Evolutionary conservation across 1,140 invertebrate species (phyloP).

Genomic region (Bombus polaris): DNA sequence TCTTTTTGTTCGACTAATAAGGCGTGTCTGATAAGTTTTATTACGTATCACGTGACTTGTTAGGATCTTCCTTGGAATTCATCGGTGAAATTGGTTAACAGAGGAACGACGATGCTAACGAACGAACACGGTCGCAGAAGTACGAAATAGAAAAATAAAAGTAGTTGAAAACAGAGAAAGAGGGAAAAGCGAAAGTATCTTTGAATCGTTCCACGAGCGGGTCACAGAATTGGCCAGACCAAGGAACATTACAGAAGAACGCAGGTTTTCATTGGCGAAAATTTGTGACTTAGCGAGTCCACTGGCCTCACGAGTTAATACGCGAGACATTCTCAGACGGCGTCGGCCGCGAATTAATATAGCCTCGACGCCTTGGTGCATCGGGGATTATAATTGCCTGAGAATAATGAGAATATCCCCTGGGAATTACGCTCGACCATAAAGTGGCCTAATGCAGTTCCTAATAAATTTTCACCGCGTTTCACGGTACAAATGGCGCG

Average conservation of each 20-base stretch:
- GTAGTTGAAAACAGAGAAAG: background rate
- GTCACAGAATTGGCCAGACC: constrained; percentile 2
- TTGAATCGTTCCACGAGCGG: constrained; percentile 33
- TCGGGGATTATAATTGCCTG: constrained; percentile 70
- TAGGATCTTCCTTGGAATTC: background rate
- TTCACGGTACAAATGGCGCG: constrained; percentile 6
- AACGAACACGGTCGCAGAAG: background rate
- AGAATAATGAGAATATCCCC: constrained; percentile 68
- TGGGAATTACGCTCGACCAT: constrained; percentile 57
- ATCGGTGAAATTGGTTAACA: constrained; percentile 14
- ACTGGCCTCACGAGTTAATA: constrained; percentile 61
- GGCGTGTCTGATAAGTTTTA: too few species aligned
- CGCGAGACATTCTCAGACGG: constrained; percentile 68
- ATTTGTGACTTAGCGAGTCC: constrained; percentile 57
- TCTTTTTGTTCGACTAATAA: background rate
- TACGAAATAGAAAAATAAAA: constrained; percentile 28
- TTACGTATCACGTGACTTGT: background rate
- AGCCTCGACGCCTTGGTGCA: constrained; percentile 60
- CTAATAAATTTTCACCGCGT: constrained; percentile 60
- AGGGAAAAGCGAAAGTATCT: background rate
- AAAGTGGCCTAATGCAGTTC: constrained; percentile 54
- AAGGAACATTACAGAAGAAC: constrained; percentile 40
- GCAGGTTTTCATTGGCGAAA: constrained; percentile 59
- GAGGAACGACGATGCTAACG: constrained; percentile 10
- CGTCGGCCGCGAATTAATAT: constrained; percentile 70